Percentiles rank a stretch among this genome's conserved stretches.
Conservation (phyloP, 2,888 invertebrate genomes). For the Sarcophaga caerulescens region DNA sequence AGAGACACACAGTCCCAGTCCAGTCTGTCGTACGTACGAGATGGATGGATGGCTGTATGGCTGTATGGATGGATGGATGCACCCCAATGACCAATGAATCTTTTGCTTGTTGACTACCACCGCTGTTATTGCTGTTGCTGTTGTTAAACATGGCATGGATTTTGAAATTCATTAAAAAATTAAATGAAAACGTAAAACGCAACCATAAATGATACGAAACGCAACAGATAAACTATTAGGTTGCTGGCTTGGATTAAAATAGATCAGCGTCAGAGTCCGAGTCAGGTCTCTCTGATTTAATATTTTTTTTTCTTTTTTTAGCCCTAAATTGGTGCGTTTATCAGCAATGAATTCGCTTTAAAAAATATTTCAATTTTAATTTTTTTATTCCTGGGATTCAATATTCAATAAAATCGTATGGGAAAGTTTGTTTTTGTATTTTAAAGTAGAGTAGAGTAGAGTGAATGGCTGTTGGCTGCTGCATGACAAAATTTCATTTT, state of each 20-base stretch:
- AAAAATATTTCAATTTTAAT: too few relatives aligned
- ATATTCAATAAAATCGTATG: too few relatives aligned
- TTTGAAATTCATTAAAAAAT: slow-evolving; percentile 62
- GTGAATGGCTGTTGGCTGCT: too few relatives aligned
- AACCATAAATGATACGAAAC: neutral
- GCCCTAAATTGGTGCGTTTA: slow-evolving; percentile 33
- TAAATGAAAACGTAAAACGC: slow-evolving; percentile 31
- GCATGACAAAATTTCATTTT: too few relatives aligned
- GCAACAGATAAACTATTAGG: slow-evolving; percentile 9
- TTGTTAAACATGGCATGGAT: slow-evolving; percentile 63
- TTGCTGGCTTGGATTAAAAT: slow-evolving; percentile 37
- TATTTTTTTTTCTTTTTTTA: slow-evolving; percentile 12
- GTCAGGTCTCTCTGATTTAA: too few relatives aligned
- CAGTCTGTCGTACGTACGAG: neutral
- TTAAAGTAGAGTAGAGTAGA: too few relatives aligned
- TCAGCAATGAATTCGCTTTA: neutral
- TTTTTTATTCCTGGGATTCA: too few relatives aligned
- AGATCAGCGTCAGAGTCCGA: neutral
- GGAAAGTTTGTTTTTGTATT: too few relatives aligned
- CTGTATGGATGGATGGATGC: slow-evolving; percentile 49
- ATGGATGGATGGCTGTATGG: neutral
- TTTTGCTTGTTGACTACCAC: slow-evolving; percentile 75
- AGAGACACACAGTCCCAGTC: slow-evolving; percentile 54
- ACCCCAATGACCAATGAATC: slow-evolving; percentile 61
- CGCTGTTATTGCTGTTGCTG: neutral